phyloP scores from a whole-genome alignment of 2,797 vertebrate genomes.

The Falco columbarius region DNA sequence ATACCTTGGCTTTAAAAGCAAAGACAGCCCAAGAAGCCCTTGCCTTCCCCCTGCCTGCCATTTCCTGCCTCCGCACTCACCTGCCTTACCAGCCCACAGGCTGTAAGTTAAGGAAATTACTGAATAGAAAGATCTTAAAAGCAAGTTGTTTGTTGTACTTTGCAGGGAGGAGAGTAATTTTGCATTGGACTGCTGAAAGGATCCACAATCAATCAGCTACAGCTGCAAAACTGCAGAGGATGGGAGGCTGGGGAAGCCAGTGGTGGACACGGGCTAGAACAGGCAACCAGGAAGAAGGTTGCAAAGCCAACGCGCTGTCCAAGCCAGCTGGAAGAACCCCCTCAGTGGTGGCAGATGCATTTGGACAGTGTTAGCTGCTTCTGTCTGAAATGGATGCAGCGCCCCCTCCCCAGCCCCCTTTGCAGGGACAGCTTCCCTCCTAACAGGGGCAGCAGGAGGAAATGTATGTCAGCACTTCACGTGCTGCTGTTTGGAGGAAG shows the following conservation, averaged over 20 bases:
- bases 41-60: neutral
- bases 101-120: neutral
- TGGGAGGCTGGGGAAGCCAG: neutral
- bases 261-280: neutral
- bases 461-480: neutral
- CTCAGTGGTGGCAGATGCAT: neutral
- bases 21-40: constrained; percentile 31
- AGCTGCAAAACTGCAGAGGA: neutral
- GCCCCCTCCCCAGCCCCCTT: neutral
- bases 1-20: constrained; percentile 48
- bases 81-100: neutral
- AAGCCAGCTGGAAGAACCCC: neutral
- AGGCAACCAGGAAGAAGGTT: neutral
- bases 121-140: neutral
- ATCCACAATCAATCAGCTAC: neutral
- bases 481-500: neutral
- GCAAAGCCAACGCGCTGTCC: neutral
- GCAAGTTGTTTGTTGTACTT: neutral
- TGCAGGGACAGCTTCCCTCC: neutral
- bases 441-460: neutral
- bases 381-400: neutral
- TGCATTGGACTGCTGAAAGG: neutral
- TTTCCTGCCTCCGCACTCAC: neutral
- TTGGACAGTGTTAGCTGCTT: fast-evolving
- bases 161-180: neutral